Base-by-base conservation (phyloP, 2,113 vertebrate species). In the Callipepla squamata region DNA sequence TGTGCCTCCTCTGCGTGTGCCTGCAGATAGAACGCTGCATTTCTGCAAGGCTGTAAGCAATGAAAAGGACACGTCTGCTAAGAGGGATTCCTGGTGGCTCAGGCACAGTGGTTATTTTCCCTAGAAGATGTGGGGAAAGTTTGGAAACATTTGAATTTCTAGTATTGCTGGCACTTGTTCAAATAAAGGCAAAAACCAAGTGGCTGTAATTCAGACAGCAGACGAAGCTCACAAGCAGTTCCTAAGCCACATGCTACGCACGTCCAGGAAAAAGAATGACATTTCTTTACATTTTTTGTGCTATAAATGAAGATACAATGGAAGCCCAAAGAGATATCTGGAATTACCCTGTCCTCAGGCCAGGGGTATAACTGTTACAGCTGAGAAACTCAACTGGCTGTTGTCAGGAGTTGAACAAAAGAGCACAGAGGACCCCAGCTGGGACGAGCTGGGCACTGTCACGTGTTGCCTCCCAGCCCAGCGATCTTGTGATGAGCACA, bases 81-180 rank as follows among this genome's bases (percentile, higher is more conserved):
- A 92, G 85, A 87, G 62, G 59, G 91, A 82, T 57, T 81, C 91
- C 94, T 90, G 85, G 80, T 87, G 86, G 59, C 70, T 81, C 94
- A 92, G 92, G 92, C 89, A 61, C 67, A n/a, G 68, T 3, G 28
- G 44, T 85, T 86, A 58, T 62, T 92, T 87, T 68, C 90, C 45
- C 57, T 58, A 23, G 26, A 16, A 28, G 11, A 74, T 4, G 7
- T 21, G 7, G 7, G 89, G 69, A 76, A 84, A 85, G 87, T 89
- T 82, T 83, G 78, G 78, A 90, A 87, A 81, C 59, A 79, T 58
- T 30, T 34, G 58, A 68, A 61, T 78, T 32, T 0, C 3, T 14
- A 3, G 17, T 30, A 86, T 86, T 91, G 76, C 68, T 80, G 81
- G 83, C 58, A 57, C 12, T 57, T 34, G 94, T 86, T 93, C 84